Conservation (phyloP, 2,113 vertebrate genomes). For the Rhynchomys soricoides region DNA sequence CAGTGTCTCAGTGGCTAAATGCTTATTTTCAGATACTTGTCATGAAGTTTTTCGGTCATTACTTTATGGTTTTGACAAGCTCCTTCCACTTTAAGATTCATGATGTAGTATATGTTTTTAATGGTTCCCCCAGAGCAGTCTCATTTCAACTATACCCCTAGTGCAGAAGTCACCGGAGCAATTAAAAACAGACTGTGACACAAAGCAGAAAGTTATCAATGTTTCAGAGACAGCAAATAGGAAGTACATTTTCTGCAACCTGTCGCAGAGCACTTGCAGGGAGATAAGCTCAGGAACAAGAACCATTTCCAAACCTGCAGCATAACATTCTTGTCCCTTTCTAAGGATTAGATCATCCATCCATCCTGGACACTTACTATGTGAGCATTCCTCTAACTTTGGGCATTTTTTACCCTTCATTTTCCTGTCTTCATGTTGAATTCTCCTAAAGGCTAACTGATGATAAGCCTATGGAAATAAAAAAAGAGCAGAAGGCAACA, state of each 20-base stretch:
- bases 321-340: neutral
- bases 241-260: neutral
- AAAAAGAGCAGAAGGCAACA: neutral
- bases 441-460: neutral
- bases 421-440: neutral
- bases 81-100: neutral
- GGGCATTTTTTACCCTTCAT: neutral
- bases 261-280: neutral
- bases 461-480: neutral
- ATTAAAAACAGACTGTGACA: neutral
- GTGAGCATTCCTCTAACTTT: neutral
- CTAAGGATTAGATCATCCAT: neutral
- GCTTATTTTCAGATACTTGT: neutral
- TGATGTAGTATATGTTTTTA: neutral
- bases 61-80: neutral
- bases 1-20: neutral
- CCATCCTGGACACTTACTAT: accelerated
- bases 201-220: neutral
- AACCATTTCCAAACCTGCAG: neutral
- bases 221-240: neutral
- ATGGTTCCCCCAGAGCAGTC: neutral
- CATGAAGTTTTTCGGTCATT: neutral
- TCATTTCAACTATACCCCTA: neutral
- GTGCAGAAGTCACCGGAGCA: neutral
- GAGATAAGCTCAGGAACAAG: neutral